A percentile compares a stretch with the other conserved stretches of the same genome.
Evolutionary conservation across 1,140 invertebrate species (phyloP).

Genomic region (Euura saliciscinereae): DNA sequence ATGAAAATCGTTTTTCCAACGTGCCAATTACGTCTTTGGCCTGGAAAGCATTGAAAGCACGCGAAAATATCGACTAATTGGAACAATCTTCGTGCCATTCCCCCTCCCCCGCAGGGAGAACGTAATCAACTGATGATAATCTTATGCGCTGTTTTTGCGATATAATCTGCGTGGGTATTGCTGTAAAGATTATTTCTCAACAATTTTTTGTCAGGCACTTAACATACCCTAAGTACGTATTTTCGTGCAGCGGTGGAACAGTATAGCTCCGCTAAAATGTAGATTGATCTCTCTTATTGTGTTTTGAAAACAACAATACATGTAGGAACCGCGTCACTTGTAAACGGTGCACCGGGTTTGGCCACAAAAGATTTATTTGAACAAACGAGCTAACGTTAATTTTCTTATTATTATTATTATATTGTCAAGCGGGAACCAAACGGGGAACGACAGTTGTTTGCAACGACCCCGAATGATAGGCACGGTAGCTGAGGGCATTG

Average conservation of each 20-base stretch:
- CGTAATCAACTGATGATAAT: not conserved
- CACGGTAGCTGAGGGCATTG: not conserved
- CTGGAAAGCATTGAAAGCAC: too few relatives aligned
- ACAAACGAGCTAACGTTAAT: conserved; percentile 32
- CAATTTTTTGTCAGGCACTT: too few relatives aligned
- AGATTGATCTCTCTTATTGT: not conserved
- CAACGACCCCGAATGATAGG: not conserved
- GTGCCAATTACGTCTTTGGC: not conserved
- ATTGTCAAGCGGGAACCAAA: not conserved
- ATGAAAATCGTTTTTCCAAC: not conserved
- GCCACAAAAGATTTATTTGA: conserved; percentile 33
- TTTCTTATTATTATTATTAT: conserved; percentile 29
- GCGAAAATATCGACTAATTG: too few relatives aligned
- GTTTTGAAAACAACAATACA: not conserved
- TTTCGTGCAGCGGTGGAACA: not conserved
- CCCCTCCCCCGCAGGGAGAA: not conserved
- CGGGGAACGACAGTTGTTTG: not conserved
- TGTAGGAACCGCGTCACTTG: too few relatives aligned
- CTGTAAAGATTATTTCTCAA: not conserved
- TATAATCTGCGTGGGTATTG: not conserved
- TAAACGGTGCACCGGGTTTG: not conserved
- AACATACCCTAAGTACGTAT: too few relatives aligned
- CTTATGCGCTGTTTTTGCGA: not conserved
- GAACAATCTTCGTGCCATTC: too few relatives aligned
- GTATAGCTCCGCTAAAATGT: not conserved